phyloP scores from a whole-genome alignment of 2,113 vertebrate species.

The Phalacrocorax brasilianus region DNA sequence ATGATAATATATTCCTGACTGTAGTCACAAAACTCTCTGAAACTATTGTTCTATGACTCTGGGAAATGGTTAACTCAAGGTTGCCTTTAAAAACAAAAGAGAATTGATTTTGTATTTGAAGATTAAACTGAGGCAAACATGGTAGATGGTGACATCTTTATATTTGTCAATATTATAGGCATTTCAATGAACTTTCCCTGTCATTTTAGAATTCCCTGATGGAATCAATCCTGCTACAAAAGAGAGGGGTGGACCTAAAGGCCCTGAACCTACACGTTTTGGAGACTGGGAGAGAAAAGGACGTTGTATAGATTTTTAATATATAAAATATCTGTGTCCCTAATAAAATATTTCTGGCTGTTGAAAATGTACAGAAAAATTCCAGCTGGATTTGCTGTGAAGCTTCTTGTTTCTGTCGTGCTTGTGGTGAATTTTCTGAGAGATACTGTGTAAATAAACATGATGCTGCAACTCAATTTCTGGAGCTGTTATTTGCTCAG shows the following conservation, averaged over 20 bases:
- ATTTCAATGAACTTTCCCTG: conserved; percentile 24
- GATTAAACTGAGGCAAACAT: not conserved
- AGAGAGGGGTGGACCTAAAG: conserved; percentile 91
- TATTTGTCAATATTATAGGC: not conserved
- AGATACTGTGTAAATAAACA: not conserved
- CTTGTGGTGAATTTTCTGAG: not conserved
- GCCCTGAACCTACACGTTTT: conserved; percentile 95
- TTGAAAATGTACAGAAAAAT: not conserved
- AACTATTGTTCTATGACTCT: not conserved
- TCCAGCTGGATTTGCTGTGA: not conserved
- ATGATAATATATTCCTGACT: not conserved
- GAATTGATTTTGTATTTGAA: not conserved
- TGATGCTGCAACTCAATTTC: not conserved
- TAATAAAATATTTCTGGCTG: not conserved
- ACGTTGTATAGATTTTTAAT: conserved; percentile 95
- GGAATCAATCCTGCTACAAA: conserved; percentile 91
- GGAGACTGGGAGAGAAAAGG: conserved; percentile 99
- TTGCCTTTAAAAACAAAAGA: not conserved
- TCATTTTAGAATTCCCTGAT: conserved; percentile 85
- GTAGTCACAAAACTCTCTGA: not conserved
- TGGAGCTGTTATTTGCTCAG: not conserved
- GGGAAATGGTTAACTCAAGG: not conserved
- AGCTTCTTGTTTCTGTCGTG: not conserved
- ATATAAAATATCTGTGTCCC: not conserved
- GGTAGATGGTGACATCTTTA: not conserved